These are phyloP conservation scores for Beris chalybata DNA, from an alignment of 2,888 invertebrate species.

Conservation along the genomic window DNA sequence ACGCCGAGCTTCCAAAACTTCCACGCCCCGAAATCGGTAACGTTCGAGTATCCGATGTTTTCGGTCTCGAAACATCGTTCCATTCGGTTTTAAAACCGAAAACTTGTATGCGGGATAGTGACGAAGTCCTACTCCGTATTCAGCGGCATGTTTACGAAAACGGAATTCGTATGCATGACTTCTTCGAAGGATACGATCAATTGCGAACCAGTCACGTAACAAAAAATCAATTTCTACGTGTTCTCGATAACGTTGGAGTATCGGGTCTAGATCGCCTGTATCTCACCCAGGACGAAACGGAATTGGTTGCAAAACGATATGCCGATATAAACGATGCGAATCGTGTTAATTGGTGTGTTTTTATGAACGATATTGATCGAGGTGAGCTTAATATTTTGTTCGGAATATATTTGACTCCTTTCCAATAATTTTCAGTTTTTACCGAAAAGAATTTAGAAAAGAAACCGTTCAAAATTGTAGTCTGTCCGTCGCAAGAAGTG, in stretches of 20 bases:
- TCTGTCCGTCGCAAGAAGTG: conserved; percentile 61
- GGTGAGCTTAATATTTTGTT: conserved; percentile 55
- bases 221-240: conserved; percentile 71
- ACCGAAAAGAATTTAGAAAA: conserved; percentile 70
- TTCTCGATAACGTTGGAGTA: conserved; percentile 68
- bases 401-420: conserved; percentile 4
- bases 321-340: conserved; percentile 70
- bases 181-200: conserved; percentile 72
- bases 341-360: conserved; percentile 73
- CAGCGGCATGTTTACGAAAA: conserved; percentile 69
- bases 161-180: conserved; percentile 67
- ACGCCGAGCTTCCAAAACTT: conserved; percentile 69
- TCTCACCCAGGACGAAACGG: conserved; percentile 65
- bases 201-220: conserved; percentile 70
- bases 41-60: conserved; percentile 58
- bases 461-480: conserved; percentile 62
- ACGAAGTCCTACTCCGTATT: conserved; percentile 50
- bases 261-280: conserved; percentile 61
- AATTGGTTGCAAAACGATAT: conserved; percentile 68
- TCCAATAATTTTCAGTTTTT: conserved; percentile 63
- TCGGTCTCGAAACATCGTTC: conserved; percentile 60
- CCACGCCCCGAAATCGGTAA: conserved; percentile 67
- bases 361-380: conserved; percentile 76
- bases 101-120: conserved; percentile 39
- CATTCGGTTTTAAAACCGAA: conserved; percentile 62